These are phyloP conservation scores for Drosophila nasuta DNA, from an alignment of 1,140 invertebrate genomes.

Conservation along the genomic window DNA sequence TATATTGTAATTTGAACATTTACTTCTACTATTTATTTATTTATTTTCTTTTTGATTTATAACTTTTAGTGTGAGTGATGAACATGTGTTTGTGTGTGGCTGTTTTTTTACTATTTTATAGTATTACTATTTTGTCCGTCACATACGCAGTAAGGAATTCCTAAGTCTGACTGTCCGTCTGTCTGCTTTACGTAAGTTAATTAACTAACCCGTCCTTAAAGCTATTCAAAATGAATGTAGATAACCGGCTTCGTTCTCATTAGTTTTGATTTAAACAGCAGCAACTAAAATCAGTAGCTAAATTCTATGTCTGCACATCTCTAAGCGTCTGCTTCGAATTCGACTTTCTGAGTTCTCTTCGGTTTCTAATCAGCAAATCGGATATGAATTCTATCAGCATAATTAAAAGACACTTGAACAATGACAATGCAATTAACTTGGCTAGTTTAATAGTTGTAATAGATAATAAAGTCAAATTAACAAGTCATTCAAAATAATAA, in stretches of 20 bases:
- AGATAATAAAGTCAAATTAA: constrained; percentile 36
- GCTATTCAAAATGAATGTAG: not conserved
- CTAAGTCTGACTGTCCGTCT: constrained; percentile 3
- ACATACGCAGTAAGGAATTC: not conserved
- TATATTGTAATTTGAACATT: not conserved
- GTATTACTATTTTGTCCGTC: not conserved
- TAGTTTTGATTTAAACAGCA: not conserved
- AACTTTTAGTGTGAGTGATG: constrained; percentile 1
- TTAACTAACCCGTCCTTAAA: not conserved
- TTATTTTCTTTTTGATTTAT: not conserved
- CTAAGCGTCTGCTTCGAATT: not conserved
- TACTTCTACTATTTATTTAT: not conserved
- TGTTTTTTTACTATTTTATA: not conserved
- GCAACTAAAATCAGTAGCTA: not conserved
- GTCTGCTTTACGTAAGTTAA: not conserved
- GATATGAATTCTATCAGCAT: not conserved
- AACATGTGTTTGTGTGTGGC: not conserved
- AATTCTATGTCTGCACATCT: not conserved
- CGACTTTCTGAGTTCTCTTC: not conserved
- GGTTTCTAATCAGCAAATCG: not conserved
- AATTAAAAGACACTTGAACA: constrained; percentile 1
- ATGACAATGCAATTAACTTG: constrained; percentile 43
- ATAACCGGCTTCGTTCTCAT: not conserved
- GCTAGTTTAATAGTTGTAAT: constrained; percentile 47
- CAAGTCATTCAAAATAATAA: constrained; percentile 62